These are phyloP conservation scores for Drosophila asahinai DNA, from an alignment of 1,140 invertebrate genomes.

Conservation along the genomic window DNA sequence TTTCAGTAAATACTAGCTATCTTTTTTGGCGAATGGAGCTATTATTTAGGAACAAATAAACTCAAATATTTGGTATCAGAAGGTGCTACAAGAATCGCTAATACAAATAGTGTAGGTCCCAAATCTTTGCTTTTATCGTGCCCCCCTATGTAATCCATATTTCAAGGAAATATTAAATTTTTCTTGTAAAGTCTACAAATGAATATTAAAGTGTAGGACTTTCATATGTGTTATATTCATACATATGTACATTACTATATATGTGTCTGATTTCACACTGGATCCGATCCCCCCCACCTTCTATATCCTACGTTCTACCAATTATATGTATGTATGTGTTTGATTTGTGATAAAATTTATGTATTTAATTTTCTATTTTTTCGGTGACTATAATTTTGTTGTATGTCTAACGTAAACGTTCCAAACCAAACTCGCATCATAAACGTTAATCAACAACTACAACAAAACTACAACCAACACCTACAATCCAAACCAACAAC, in stretches of 20 bases:
- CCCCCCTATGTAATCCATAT: too few relatives aligned
- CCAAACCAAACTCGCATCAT: conserved; percentile 51
- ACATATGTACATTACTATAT: conserved; percentile 3
- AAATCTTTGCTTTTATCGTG: too few relatives aligned
- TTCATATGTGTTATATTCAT: background rate
- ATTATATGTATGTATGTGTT: conserved; percentile 38
- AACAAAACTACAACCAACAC: conserved; percentile 61
- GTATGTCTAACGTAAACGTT: conserved; percentile 61
- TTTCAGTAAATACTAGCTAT: too few relatives aligned
- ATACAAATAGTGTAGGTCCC: too few relatives aligned
- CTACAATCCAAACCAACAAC: conserved; percentile 48
- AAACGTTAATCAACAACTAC: conserved; percentile 63
- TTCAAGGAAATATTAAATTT: too few relatives aligned
- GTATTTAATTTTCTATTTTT: conserved; percentile 79
- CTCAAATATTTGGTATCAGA: too few relatives aligned
- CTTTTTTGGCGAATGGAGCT: too few relatives aligned
- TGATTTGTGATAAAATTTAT: conserved; percentile 65
- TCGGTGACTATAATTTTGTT: conserved; percentile 70
- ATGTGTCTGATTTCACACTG: conserved; percentile 13
- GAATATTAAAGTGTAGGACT: background rate
- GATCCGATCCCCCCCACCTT: background rate
- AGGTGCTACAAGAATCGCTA: too few relatives aligned
- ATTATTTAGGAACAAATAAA: too few relatives aligned
- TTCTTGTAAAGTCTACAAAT: background rate
- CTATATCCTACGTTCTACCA: conserved; percentile 30